A percentile compares a stretch with the other conserved stretches of the same genome.
Conservation (phyloP, 2,888 invertebrate species). For the Stenotaenia linearis region DNA sequence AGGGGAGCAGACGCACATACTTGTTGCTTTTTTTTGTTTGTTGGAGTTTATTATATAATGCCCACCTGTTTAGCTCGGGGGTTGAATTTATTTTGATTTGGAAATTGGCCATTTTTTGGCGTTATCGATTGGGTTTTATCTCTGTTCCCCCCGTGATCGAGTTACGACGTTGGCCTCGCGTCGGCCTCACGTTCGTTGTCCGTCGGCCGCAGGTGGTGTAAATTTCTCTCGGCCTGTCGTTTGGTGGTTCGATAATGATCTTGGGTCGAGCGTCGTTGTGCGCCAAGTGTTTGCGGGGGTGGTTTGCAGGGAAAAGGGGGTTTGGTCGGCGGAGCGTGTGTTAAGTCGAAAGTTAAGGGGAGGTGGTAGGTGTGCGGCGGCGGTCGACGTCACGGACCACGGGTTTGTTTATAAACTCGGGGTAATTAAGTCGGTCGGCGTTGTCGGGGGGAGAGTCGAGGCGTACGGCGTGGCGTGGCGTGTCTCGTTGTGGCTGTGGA, state of each 20-base stretch:
- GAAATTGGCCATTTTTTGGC: slow-evolving; percentile 30
- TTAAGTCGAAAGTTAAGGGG: too few relatives aligned
- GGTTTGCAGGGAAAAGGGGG: background rate
- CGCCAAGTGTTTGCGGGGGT: slow-evolving; percentile 9
- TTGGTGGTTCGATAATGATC: slow-evolving; percentile 26
- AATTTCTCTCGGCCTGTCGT: slow-evolving; percentile 18
- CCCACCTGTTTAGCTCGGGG: slow-evolving; percentile 26
- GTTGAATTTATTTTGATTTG: background rate
- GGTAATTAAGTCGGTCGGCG: slow-evolving; percentile 24
- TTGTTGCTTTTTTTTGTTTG: slow-evolving; percentile 27
- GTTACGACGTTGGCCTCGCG: slow-evolving; percentile 1
- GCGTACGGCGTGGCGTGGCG: background rate
- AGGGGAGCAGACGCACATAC: background rate
- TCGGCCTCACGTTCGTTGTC: slow-evolving; percentile 21
- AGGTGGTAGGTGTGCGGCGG: too few relatives aligned
- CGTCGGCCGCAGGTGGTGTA: slow-evolving; percentile 26
- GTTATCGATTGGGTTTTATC: slow-evolving; percentile 14
- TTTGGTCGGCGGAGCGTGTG: background rate
- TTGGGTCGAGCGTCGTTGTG: slow-evolving; percentile 16
- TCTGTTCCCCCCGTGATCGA: background rate
- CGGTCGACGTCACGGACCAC: slow-evolving; percentile 1
- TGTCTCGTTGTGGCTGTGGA: slow-evolving; percentile 27
- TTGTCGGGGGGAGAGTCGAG: background rate
- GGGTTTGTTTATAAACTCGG: slow-evolving; percentile 31
- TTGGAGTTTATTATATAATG: background rate